These are phyloP conservation scores for Leucosticte australis DNA, from an alignment of 2,113 vertebrate species.

Conservation along the genomic window DNA sequence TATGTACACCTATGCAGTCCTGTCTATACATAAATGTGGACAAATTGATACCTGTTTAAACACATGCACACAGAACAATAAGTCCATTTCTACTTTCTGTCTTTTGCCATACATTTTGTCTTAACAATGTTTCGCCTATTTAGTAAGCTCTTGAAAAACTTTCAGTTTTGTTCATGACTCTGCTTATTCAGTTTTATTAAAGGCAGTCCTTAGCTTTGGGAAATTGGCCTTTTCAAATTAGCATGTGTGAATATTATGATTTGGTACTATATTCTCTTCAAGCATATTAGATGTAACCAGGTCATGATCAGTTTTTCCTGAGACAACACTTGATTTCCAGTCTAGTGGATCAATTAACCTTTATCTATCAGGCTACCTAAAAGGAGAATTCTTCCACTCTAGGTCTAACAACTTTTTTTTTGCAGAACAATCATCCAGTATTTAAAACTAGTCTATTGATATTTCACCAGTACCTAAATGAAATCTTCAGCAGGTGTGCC, in stretches of 20 bases:
- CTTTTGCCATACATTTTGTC: background rate
- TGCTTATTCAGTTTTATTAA: background rate
- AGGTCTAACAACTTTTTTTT: background rate
- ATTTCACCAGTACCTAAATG: background rate
- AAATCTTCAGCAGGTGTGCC: background rate
- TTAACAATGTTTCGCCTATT: background rate
- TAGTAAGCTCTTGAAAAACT: background rate
- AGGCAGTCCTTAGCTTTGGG: background rate
- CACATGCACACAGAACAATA: background rate
- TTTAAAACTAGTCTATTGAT: background rate
- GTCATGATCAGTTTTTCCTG: background rate
- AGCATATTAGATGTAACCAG: background rate
- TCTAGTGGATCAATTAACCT: background rate
- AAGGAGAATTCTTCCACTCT: background rate
- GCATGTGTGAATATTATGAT: background rate
- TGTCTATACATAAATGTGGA: background rate
- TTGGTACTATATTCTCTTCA: background rate
- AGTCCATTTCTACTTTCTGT: background rate
- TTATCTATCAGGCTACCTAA: background rate
- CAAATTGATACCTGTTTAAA: background rate
- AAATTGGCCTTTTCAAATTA: background rate
- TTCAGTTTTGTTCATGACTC: background rate
- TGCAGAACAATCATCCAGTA: background rate
- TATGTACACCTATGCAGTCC: background rate
- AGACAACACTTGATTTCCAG: background rate